Evolutionary conservation across 2,888 invertebrate genomes (phyloP), one percentile per base, ranked within the genome.

Genomic region (Sarcophaga subvicina): DNA sequence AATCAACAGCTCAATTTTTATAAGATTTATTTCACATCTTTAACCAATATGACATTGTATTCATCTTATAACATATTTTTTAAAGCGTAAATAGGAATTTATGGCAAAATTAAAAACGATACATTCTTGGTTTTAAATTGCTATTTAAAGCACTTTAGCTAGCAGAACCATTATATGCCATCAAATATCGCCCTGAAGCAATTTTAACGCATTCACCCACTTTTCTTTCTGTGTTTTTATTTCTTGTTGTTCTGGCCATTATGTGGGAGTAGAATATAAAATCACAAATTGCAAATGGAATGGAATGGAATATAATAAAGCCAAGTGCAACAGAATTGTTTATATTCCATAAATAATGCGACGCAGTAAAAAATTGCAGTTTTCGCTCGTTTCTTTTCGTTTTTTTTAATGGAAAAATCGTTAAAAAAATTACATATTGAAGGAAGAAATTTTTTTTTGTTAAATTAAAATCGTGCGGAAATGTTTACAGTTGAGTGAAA

Each of bases 401-500:
- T 37, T 37, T 37, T 37, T 37, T 8, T 22, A 22, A 83, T 73
- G 4, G 67, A 64, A 37, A 37, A 37, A 37, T 37, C 8, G 37
- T 37, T 37, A 20, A 63, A 71, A 71, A 25, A 59, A 82, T 64
- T 59, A 22, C 45, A 79, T 1, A 17, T 54, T 4, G 17, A 10
- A 22, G 54, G 17, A 54, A 54, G 17, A 54, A 14, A 80, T 54
- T 14, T 63, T 73, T 76, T 83, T 83, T 76, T 64, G 67, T 22
- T 72, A 88, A 87, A 90, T 89, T 89, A 90, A 89, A 90, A 88
- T 89, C 90, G 89, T 89, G 89, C 90, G 89, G 89, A 91, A 90
- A 89, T 88, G 88, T 88, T 81, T 71, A 63, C 5, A 17, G 54
- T 17, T 14, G 17, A 54, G 76, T 77, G 54, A 81, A 84, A 72